phyloP scores from a whole-genome alignment of 1,140 invertebrate genomes.

The Platorchestia sp. region DNA sequence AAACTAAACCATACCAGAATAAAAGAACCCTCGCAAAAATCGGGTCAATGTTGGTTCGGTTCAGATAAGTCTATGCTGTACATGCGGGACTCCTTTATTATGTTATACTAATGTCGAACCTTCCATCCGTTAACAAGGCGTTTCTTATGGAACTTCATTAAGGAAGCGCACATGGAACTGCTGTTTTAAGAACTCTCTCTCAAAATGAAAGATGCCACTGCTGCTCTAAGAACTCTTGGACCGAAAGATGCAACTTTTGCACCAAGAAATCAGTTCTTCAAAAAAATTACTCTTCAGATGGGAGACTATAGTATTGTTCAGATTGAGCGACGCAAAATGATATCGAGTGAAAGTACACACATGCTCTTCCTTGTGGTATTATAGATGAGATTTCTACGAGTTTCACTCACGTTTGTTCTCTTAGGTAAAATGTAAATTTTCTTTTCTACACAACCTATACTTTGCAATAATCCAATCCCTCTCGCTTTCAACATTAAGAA shows the following conservation, averaged over 20 bases:
- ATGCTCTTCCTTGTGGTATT: neutral
- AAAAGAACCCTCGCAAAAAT: neutral
- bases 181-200: neutral
- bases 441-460: neutral
- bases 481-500: too few relatives aligned
- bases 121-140: slow-evolving; percentile 29
- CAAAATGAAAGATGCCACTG: neutral
- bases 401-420: neutral
- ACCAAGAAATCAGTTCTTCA: too few relatives aligned
- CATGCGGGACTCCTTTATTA: neutral
- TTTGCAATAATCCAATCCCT: too few relatives aligned
- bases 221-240: too few relatives aligned
- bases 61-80: neutral
- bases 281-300: too few relatives aligned
- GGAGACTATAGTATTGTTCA: neutral
- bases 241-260: too few relatives aligned
- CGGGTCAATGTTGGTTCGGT: slow-evolving; percentile 15
- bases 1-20: neutral
- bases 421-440: neutral
- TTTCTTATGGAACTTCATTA: slow-evolving; percentile 45
- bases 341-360: neutral
- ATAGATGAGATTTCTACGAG: neutral
- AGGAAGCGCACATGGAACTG: slow-evolving; percentile 13
- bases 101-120: slow-evolving; percentile 49
- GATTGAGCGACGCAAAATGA: neutral